These are phyloP conservation scores for Acyrthosiphon pisum DNA, from an alignment of 1,140 invertebrate genomes.

Conservation along the genomic window DNA sequence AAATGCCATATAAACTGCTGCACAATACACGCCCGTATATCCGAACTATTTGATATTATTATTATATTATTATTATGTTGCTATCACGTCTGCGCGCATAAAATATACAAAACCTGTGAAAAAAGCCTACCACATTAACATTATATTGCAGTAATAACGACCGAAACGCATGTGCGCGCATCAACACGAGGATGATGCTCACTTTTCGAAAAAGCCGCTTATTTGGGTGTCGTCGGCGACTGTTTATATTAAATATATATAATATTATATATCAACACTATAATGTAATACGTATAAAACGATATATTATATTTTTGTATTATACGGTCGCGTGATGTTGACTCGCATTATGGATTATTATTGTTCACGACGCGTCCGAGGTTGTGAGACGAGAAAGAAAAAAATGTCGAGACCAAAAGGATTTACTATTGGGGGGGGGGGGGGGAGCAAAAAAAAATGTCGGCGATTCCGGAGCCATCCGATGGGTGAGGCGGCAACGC, in stretches of 20 bases:
- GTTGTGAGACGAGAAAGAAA: not conserved
- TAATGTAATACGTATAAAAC: not conserved
- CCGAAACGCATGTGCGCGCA: not conserved
- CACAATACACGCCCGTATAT: not conserved
- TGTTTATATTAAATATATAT: not conserved
- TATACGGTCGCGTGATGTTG: not conserved
- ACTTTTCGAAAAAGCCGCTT: not conserved
- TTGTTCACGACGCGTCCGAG: not conserved
- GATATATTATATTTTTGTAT: not conserved
- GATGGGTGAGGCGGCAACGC: not conserved
- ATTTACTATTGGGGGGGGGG: not conserved
- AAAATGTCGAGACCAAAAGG: not conserved
- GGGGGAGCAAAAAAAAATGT: not conserved
- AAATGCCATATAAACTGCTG: not conserved
- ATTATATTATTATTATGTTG: not conserved
- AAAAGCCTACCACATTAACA: not conserved
- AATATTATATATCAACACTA: not conserved
- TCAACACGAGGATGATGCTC: not conserved
- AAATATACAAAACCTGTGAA: not conserved
- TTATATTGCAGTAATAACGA: not conserved
- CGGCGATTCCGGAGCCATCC: not conserved
- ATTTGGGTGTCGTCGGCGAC: not conserved
- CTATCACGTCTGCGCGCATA: not conserved
- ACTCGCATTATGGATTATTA: not conserved
- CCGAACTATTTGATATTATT: not conserved